Base-by-base conservation (phyloP, 1,140 invertebrate genomes). In the Lepidurus packardi region DNA sequence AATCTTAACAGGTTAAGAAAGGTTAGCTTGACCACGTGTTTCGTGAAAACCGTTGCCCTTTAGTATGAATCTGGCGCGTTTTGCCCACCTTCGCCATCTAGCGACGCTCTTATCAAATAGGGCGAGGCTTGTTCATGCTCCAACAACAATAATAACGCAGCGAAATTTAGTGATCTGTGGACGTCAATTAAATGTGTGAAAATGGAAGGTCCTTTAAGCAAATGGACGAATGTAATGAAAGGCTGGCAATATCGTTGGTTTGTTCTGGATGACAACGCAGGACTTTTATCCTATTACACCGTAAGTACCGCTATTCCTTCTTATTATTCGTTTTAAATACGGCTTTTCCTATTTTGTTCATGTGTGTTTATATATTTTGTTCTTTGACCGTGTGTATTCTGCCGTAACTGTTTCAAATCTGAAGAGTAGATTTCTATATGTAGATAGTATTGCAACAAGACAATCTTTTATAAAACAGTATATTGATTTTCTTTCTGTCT, bases 181-280 rank as follows among this genome's bases (percentile, higher is more conserved):
- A 65, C 6, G 13, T 13, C 21, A 43, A 24, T 42, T n/a, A 77
- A 24, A 10, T 13, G 7, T 77, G 13, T 21, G 24, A 42, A 34
- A 79, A 92, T 98, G 92, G 97, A 99, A 89, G 98, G 98, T 81
- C 95, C 95, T n/a, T 87, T 99, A 73, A 98, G 94, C 87, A 99
- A 99, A 90, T 99, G 97, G 98, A 99, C 98, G 79, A 99, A 99
- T 90, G 95, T 99, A 81, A 96, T 99, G 90, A 98, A 99, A 87
- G 98, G 97, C 79, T 99, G 97, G 97, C 98, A 99, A 87, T 98
- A 97, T 87, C 90, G 97, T 78, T 99, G 97, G 95, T 99, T 99
- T 87, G 97, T 99, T 80, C 87, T 99, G 81, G 97, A 99, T 87
- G 94, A 97, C 85, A 94, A 93, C 86, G 93, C 94, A 80, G 96